Evolutionary conservation across 1,140 invertebrate genomes (phyloP).

Genomic region (Asobara japonica): DNA sequence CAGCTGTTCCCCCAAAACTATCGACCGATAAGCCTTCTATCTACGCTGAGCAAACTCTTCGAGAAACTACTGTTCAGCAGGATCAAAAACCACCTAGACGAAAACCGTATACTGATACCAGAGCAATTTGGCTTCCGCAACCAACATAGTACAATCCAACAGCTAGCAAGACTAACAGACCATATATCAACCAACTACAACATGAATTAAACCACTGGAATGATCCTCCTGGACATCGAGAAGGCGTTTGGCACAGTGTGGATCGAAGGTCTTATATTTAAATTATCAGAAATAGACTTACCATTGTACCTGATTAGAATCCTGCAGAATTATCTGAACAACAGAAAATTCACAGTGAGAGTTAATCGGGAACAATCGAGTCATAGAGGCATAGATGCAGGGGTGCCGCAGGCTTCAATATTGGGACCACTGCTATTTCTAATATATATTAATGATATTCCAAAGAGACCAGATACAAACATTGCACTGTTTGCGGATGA

Average conservation of each 20-base stretch:
- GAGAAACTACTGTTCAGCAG: background rate
- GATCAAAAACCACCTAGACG: background rate
- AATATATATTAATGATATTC: background rate
- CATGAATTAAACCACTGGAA: background rate
- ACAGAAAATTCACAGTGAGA: background rate
- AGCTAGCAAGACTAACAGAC: background rate
- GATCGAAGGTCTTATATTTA: background rate
- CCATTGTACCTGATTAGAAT: background rate
- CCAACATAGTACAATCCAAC: background rate
- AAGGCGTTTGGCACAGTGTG: background rate
- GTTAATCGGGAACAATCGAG: background rate
- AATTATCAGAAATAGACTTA: background rate
- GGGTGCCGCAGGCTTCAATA: background rate
- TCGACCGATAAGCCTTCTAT: background rate
- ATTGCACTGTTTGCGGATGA: background rate
- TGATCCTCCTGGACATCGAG: background rate
- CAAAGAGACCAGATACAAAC: background rate
- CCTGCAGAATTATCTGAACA: background rate
- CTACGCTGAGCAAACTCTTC: background rate
- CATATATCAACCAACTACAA: background rate
- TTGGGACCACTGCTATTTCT: background rate
- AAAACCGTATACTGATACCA: background rate
- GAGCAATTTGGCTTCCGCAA: background rate
- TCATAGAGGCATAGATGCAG: background rate
- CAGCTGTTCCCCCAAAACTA: background rate